A percentile compares a stretch with the other conserved stretches of the same genome.
Conservation (phyloP, 1,140 invertebrate species). For the Euwallacea similis region DNA sequence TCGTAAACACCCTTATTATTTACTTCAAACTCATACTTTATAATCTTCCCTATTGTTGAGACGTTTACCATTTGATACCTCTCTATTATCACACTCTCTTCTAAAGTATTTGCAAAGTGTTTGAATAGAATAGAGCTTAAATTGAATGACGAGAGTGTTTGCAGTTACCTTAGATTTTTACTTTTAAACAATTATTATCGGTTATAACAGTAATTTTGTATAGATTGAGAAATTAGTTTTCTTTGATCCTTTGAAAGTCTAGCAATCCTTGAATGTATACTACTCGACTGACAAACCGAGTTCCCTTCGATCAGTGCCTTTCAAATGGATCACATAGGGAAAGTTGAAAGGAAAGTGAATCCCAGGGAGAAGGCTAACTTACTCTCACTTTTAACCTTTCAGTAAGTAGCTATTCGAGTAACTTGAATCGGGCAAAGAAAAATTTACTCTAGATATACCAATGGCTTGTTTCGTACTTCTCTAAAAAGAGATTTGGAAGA, state of each 20-base stretch:
- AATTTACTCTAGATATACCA: slow-evolving; percentile 38
- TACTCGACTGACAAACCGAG: no score
- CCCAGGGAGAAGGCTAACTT: slow-evolving; percentile 30
- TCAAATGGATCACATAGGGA: slow-evolving; percentile 29
- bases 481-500: slow-evolving; percentile 41
- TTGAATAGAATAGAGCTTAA: slow-evolving; percentile 11
- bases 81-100: slow-evolving; percentile 7
- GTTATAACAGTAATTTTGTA: no score
- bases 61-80: slow-evolving; percentile 3
- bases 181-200: slow-evolving; percentile 2
- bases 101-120: slow-evolving; percentile 2
- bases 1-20: neutral
- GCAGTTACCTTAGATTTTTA: slow-evolving; percentile 4
- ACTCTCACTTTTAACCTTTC: slow-evolving; percentile 27
- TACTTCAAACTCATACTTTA: neutral
- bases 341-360: slow-evolving; percentile 12
- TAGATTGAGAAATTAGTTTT: slow-evolving; percentile 1
- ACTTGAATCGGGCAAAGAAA: neutral
- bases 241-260: neutral
- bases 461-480: slow-evolving; percentile 36
- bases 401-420: slow-evolving; percentile 18
- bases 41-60: slow-evolving; percentile 11
- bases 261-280: no score
- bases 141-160: slow-evolving; percentile 9
- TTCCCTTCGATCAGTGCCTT: no score